A percentile compares a stretch with the other conserved stretches of the same genome.
Conservation (phyloP, 2,888 invertebrate species). For the Steromphala cineraria region DNA sequence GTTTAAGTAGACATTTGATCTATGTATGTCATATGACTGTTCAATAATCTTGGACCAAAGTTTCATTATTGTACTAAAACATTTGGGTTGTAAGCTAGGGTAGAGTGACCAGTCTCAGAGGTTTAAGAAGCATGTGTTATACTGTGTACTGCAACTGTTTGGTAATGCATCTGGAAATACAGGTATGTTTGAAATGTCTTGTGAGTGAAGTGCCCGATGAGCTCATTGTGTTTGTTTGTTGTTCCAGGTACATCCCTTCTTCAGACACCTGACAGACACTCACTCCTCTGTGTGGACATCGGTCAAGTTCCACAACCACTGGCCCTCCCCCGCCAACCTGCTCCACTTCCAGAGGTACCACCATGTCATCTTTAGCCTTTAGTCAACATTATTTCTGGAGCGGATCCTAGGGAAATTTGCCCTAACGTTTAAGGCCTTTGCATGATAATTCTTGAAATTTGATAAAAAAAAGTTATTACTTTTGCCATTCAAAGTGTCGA, state of each 20-base stretch:
- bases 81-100: background rate
- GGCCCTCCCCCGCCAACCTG: constrained; percentile 66
- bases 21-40: background rate
- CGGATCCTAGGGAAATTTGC: too few species aligned
- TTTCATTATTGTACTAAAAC: background rate
- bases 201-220: background rate
- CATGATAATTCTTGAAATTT: too few species aligned
- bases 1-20: background rate
- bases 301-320: constrained; percentile 64
- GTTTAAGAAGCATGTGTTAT: background rate
- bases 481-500: too few species aligned
- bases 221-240: background rate
- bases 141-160: too few species aligned
- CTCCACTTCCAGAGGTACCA: constrained; percentile 68
- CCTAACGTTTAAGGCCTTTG: too few species aligned
- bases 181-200: too few species aligned
- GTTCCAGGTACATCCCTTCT: constrained; percentile 65
- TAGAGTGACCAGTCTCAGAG: background rate
- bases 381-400: too few species aligned
- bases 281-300: constrained; percentile 61
- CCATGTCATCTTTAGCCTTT: too few species aligned
- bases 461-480: too few species aligned
- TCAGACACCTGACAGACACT: constrained; percentile 62
- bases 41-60: background rate
- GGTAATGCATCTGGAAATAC: too few species aligned